phyloP scores from a whole-genome alignment of 2,797 vertebrate species.

The Sebastes trivittatus region DNA sequence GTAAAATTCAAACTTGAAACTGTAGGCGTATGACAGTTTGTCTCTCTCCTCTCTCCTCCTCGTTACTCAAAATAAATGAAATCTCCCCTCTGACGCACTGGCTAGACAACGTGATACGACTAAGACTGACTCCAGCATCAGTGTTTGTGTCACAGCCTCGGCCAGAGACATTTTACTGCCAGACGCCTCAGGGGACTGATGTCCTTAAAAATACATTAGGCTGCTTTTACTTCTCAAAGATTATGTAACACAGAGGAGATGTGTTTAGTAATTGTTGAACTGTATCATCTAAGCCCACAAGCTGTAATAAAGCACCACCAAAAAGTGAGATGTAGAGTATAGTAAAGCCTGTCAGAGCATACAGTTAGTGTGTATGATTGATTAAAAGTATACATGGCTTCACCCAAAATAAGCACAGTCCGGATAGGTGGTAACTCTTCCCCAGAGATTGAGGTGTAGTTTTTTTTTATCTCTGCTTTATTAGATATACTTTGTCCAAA shows the following conservation, averaged over 20 bases:
- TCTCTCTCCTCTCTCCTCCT: neutral
- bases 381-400: neutral
- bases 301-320: constrained; percentile 3
- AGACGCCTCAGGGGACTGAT: neutral
- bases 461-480: neutral
- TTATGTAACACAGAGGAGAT: constrained; percentile 37
- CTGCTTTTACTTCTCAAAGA: constrained; percentile 21
- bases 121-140: constrained; percentile 15
- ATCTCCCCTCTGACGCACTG: constrained; percentile 25
- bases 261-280: constrained; percentile 15
- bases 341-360: neutral
- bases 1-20: neutral
- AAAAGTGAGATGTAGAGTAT: neutral
- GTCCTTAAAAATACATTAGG: constrained; percentile 45
- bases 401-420: neutral
- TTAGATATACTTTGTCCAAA: neutral
- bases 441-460: neutral
- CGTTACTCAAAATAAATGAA: constrained; percentile 22
- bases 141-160: constrained; percentile 21
- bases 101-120: constrained; percentile 10
- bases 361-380: neutral
- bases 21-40: constrained; percentile 7
- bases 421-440: neutral
- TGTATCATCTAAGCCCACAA: neutral
- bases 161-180: constrained; percentile 14